phyloP scores from a whole-genome alignment of 2,888 invertebrate species.

The Nycteola revayana region DNA sequence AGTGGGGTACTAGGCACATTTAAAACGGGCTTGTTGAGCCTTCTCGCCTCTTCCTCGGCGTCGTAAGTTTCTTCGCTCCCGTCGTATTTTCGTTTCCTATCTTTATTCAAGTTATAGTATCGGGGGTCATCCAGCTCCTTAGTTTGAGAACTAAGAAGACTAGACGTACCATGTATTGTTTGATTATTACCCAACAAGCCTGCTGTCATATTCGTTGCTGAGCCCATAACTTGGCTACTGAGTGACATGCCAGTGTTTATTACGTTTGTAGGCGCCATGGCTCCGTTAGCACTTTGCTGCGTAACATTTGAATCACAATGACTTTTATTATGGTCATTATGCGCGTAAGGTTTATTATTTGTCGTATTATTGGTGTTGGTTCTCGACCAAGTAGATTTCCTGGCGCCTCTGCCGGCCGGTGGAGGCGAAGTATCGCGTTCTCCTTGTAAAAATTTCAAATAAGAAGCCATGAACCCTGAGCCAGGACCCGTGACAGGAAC shows the following conservation, averaged over 20 bases:
- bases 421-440: slow-evolving; percentile 92
- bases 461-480: slow-evolving; percentile 93
- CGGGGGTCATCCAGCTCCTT: slow-evolving; percentile 86
- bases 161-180: slow-evolving; percentile 61
- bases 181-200: slow-evolving; percentile 74
- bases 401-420: slow-evolving; percentile 85
- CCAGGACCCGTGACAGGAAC: slow-evolving; percentile 83
- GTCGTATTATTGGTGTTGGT: slow-evolving; percentile 64
- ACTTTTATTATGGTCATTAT: slow-evolving; percentile 63
- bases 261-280: slow-evolving; percentile 60
- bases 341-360: slow-evolving; percentile 61
- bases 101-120: slow-evolving; percentile 88
- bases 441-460: slow-evolving; percentile 91
- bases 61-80: slow-evolving; percentile 85
- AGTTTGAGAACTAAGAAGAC: slow-evolving; percentile 55
- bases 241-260: slow-evolving; percentile 64
- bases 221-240: slow-evolving; percentile 61
- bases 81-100: slow-evolving; percentile 86
- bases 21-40: slow-evolving; percentile 75
- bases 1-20: slow-evolving; percentile 77
- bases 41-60: slow-evolving; percentile 77
- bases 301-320: slow-evolving; percentile 60
- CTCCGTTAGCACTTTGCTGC: slow-evolving; percentile 69
- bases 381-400: slow-evolving; percentile 86
- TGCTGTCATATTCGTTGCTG: slow-evolving; percentile 59